Conservation (phyloP, 2,113 vertebrate genomes). For the Oceanodroma tethys region DNA sequence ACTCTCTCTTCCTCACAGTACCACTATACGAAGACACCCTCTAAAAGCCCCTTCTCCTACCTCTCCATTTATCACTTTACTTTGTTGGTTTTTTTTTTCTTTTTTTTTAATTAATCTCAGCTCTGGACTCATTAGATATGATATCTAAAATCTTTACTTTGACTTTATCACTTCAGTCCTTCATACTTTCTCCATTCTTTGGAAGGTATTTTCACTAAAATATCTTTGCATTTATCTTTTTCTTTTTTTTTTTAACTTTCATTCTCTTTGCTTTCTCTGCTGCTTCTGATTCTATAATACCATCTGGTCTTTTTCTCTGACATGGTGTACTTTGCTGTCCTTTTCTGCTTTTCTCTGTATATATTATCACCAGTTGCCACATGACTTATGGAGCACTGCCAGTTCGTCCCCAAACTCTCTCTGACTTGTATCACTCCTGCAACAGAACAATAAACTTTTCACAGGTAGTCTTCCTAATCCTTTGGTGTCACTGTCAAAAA, state of each 20-base stretch:
- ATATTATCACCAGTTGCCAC: neutral
- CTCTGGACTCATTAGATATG: neutral
- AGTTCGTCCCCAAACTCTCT: neutral
- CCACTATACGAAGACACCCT: neutral
- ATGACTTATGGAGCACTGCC: fast-evolving
- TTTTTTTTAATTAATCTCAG: neutral
- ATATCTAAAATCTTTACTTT: neutral
- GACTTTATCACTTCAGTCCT: neutral
- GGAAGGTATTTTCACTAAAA: neutral
- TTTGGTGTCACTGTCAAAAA: neutral
- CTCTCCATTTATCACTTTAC: neutral
- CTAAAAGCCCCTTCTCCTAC: neutral
- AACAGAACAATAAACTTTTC: neutral
- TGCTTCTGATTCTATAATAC: neutral
- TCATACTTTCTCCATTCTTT: neutral
- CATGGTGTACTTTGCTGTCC: fast-evolving
- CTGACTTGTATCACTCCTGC: neutral
- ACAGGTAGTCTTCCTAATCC: neutral
- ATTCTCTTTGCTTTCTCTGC: neutral
- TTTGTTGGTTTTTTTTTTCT: neutral
- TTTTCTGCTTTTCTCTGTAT: neutral
- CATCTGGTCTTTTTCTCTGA: neutral
- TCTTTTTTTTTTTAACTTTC: neutral
- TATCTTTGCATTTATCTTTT: neutral
- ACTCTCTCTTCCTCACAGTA: neutral